Base-by-base conservation (phyloP, 2,797 vertebrate genomes). In the Phataginus tetradactyla region DNA sequence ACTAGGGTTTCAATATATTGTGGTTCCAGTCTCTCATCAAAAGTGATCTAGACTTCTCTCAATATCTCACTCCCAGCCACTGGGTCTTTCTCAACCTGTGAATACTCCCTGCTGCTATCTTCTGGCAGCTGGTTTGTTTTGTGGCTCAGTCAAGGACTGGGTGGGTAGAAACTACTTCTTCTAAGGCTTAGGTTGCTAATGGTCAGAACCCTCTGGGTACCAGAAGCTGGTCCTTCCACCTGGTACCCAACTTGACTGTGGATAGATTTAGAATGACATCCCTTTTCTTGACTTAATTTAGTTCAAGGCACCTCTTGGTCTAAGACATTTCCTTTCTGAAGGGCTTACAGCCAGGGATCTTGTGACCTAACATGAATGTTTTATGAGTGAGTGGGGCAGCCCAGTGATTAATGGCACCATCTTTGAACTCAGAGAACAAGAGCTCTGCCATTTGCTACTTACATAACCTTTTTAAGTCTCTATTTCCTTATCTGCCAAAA, bases 401-500 rank as follows among this genome's bases (percentile, higher is more conserved):
- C 29, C 25, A 68, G 37, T 68, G 55, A 94, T 59, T 77, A 42
- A 51, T 42, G 74, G 10, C 23, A 75, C 5, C 20, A 80, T 15
- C 23, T 89, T 80, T 75, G 74, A 49, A 68, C 21, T 75, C 29
- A 88, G 86, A 92, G 85, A 94, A 78, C 4, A 63, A 64, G 74
- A 91, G 6, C 42, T 88, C 79, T 95, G 86, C 32, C 77, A 27
- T 80, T 95, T 86, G 7, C 29, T 86, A 15, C 14, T 68, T 61
- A 37, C 20, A 57, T 34, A 85, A 51, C 34, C 4, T 27, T 11
- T 80, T 29, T 93, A 39, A 29, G 18, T 80, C 86, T 93, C 49
- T 4, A 29, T 90, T 96, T 96, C 15, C 42, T 91, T 89, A 85
- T 83, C 53, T 86, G 86, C 14, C 79, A 81, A 72, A 86, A 78